Conservation (phyloP, 2,113 vertebrate genomes). For the Theropithecus gelada region DNA sequence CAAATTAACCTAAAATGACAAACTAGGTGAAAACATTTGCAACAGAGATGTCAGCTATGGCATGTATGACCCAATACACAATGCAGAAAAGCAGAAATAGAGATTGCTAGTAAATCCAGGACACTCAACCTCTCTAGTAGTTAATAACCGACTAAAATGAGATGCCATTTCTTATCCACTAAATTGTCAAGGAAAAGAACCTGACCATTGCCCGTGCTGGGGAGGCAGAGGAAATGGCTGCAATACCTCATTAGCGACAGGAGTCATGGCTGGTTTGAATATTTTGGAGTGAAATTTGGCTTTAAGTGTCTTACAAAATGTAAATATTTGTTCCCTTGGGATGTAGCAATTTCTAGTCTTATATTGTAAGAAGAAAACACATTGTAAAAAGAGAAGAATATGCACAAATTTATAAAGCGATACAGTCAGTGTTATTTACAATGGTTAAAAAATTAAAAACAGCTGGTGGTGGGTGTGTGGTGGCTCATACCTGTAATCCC, state of each 20-base stretch:
- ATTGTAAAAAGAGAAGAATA: not conserved
- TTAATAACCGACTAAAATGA: fast-evolving
- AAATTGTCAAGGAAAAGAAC: not conserved
- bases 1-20: not conserved
- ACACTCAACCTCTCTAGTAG: not conserved
- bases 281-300: not conserved
- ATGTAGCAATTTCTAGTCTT: not conserved
- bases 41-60: not conserved
- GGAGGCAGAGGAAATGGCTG: not conserved
- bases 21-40: not conserved
- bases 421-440: not conserved
- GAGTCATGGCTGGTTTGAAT: not conserved
- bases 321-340: not conserved
- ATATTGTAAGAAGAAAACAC: not conserved
- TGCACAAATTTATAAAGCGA: not conserved
- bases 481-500: too few relatives aligned
- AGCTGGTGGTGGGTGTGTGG: too few relatives aligned
- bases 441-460: not conserved
- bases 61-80: fast-evolving
- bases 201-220: fast-evolving
- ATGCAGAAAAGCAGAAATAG: not conserved
- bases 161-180: not conserved
- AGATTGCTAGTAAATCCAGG: fast-evolving
- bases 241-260: fast-evolving
- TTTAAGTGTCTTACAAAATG: not conserved